These are phyloP conservation scores for Zeugodacus cucurbitae DNA, from an alignment of 1,140 invertebrate genomes.

Conservation along the genomic window DNA sequence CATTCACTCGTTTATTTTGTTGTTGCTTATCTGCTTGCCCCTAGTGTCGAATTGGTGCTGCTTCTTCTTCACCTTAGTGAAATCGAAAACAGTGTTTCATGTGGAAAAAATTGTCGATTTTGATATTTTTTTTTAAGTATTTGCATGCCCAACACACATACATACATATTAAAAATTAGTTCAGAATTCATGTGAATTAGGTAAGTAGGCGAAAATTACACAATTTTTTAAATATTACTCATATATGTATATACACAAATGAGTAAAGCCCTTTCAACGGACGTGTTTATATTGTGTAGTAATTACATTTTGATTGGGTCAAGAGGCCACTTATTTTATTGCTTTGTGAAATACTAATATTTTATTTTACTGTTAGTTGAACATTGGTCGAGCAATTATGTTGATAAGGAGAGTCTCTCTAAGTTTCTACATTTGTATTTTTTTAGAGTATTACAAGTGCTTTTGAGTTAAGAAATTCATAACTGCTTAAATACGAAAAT, in stretches of 20 bases:
- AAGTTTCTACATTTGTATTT: neutral
- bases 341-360: neutral
- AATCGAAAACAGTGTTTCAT: too few relatives aligned
- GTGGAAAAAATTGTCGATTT: too few relatives aligned
- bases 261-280: too few relatives aligned
- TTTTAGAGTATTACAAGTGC: neutral
- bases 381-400: neutral
- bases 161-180: too few relatives aligned
- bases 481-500: too few relatives aligned
- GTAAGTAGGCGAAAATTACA: neutral
- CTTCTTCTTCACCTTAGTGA: too few relatives aligned
- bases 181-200: too few relatives aligned
- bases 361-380: neutral
- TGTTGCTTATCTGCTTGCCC: neutral
- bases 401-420: neutral
- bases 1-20: neutral
- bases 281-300: neutral
- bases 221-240: neutral
- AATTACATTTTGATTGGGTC: neutral
- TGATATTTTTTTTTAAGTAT: too few relatives aligned
- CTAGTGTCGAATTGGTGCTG: too few relatives aligned
- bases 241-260: neutral
- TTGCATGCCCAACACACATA: too few relatives aligned
- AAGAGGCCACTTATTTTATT: slow-evolving; percentile 1
- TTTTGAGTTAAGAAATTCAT: neutral